A percentile compares a stretch with the other conserved stretches of the same genome.
phyloP scores from a whole-genome alignment of 2,113 vertebrate genomes.

The Pelodiscus sinensis region DNA sequence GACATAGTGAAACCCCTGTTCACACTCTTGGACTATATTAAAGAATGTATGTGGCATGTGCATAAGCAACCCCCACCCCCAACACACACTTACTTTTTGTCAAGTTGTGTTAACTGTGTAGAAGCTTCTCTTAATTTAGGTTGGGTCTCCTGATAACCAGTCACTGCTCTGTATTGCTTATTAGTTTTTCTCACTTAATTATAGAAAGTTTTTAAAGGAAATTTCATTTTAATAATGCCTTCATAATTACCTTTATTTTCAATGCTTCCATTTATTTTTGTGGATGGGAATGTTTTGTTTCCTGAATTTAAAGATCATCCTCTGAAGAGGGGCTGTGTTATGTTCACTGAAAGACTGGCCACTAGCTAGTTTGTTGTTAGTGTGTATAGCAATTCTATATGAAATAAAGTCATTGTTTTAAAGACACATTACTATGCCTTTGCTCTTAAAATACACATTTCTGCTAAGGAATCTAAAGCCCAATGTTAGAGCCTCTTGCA shows the following conservation, averaged over 20 bases:
- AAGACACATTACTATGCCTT: neutral
- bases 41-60: neutral
- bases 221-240: neutral
- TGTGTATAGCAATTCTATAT: neutral
- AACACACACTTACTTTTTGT: neutral
- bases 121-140: neutral
- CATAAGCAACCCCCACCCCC: rapidly evolving
- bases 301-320: neutral
- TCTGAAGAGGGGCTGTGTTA: neutral
- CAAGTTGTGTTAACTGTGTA: neutral
- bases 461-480: neutral
- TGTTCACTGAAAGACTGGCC: neutral
- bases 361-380: neutral
- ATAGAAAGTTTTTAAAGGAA: neutral
- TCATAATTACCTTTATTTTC: neutral
- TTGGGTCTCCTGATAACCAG: neutral
- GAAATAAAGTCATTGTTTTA: neutral
- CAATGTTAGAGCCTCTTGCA: neutral
- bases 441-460: neutral
- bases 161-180: neutral
- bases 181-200: neutral
- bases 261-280: neutral
- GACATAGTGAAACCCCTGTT: neutral
- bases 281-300: rapidly evolving
- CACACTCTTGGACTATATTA: rapidly evolving